Evolutionary conservation across 2,113 vertebrate species (phyloP).

Genomic region (Triplophysa dalaica): DNA sequence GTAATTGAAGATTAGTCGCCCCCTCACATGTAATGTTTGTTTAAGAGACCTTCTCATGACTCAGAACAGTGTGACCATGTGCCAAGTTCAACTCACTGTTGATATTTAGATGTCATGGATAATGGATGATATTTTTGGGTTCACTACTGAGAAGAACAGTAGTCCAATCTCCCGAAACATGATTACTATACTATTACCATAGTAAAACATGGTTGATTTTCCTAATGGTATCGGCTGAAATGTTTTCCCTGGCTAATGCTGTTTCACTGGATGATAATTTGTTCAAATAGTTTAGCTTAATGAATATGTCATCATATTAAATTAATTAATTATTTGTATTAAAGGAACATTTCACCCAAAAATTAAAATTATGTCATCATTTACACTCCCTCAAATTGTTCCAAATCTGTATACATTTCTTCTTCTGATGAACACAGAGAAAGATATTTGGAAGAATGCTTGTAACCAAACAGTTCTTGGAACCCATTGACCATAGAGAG

Average conservation of each 20-base stretch:
- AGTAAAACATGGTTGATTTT: too few relatives aligned
- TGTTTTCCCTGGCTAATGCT: background rate
- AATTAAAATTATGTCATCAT: too few relatives aligned
- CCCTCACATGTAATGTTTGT: slow-evolving; percentile 43
- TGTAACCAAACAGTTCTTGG: too few relatives aligned
- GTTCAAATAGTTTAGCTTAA: background rate
- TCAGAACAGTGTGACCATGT: background rate
- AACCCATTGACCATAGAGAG: too few relatives aligned
- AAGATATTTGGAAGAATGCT: too few relatives aligned
- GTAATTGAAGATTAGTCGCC: slow-evolving; percentile 12
- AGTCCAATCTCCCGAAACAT: background rate
- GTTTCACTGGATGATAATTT: background rate
- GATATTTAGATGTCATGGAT: background rate
- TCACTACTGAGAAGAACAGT: slow-evolving; percentile 22
- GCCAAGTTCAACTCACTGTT: slow-evolving; percentile 21
- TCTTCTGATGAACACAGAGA: too few relatives aligned
- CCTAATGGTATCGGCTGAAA: background rate
- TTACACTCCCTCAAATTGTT: too few relatives aligned
- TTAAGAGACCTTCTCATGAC: slow-evolving; percentile 17
- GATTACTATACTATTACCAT: too few relatives aligned
- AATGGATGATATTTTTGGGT: slow-evolving; percentile 1
- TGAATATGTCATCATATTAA: background rate
- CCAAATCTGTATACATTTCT: too few relatives aligned
- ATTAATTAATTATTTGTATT: background rate
- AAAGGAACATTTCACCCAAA: too few relatives aligned